phyloP scores from a whole-genome alignment of 2,797 vertebrate species.

The Anguilla anguilla region DNA sequence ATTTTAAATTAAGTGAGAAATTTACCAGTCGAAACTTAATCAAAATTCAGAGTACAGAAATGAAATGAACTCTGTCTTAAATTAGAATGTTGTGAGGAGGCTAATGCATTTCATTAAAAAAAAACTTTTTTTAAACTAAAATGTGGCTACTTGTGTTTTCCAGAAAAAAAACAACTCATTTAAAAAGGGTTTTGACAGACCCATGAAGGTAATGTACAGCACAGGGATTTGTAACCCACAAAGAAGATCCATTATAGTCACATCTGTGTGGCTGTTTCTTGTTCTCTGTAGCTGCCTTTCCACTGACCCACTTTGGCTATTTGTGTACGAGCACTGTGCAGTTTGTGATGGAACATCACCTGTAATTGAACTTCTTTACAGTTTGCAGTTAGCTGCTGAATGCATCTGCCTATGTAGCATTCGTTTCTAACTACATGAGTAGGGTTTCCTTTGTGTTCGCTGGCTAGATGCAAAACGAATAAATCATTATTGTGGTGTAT shows the following conservation, averaged over 20 bases:
- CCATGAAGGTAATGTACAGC: not conserved
- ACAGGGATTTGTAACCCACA: not conserved
- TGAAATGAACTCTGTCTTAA: not conserved
- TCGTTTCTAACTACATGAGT: not conserved
- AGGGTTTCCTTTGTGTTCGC: not conserved
- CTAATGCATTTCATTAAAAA: not conserved
- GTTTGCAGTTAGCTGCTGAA: not conserved
- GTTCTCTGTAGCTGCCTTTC: not conserved
- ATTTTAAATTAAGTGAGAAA: not conserved
- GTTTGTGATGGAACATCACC: not conserved
- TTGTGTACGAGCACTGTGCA: not conserved
- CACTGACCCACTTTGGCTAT: conserved; percentile 2
- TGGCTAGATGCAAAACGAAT: not conserved
- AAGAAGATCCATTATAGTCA: not conserved
- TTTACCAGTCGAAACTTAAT: not conserved
- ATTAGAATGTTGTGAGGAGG: not conserved
- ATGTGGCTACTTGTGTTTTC: not conserved
- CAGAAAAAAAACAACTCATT: not conserved
- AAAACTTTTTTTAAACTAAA: not conserved
- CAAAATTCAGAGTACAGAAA: not conserved
- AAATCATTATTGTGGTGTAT: not conserved
- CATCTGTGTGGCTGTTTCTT: not conserved
- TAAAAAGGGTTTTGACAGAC: not conserved
- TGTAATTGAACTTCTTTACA: not conserved
- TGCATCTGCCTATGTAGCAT: not conserved